A percentile compares a stretch with the other conserved stretches of the same genome.
These are phyloP conservation scores for Aplodontia rufa DNA, from an alignment of 2,113 vertebrate species.

Conservation along the genomic window DNA sequence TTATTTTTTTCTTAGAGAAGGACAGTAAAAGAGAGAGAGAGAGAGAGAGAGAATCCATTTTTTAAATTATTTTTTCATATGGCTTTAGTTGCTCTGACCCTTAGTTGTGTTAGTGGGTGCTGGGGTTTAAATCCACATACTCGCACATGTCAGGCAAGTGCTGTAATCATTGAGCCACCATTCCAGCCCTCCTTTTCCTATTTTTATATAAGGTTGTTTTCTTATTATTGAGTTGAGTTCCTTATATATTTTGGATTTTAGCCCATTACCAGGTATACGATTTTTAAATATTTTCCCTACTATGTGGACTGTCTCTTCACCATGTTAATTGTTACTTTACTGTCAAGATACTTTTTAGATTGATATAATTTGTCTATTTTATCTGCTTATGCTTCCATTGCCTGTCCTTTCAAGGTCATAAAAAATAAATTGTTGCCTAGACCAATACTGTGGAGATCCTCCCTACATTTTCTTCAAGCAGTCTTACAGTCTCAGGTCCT, in stretches of 20 bases:
- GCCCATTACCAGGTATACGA: neutral
- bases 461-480: no score
- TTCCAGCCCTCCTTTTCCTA: neutral
- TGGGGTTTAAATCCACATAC: no score
- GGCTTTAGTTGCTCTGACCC: no score
- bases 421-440: neutral
- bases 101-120: no score
- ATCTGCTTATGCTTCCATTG: neutral
- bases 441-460: neutral
- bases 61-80: no score
- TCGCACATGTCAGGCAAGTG: no score
- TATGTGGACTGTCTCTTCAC: neutral
- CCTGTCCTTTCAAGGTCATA: neutral
- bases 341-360: neutral
- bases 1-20: no score
- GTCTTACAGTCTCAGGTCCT: neutral
- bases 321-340: neutral
- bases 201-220: neutral
- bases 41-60: no score
- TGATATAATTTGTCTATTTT: neutral
- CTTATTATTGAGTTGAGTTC: neutral
- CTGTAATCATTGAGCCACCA: no score
- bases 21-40: no score
- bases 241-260: neutral
- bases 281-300: neutral